Evolutionary conservation across 2,888 invertebrate species (phyloP), one percentile per base, ranked within the genome.

Genomic region (Silvanus unidentatus): DNA sequence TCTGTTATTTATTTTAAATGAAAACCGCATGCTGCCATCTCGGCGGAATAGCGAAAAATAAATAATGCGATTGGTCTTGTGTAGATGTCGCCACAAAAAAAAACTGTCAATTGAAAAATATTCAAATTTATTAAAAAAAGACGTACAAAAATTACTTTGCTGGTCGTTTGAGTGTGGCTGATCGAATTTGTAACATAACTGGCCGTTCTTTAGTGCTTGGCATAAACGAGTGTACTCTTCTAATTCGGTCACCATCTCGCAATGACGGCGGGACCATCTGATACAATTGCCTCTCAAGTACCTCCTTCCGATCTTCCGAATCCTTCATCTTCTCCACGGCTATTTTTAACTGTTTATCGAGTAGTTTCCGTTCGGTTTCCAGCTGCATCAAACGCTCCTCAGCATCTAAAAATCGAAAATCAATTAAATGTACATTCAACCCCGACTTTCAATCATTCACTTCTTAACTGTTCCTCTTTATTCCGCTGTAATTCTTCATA

Each of bases 401-500:
- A n/a, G 88, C 88, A 69, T 82, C 88, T 85, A 66, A 42, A 70
- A 69, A 47, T n/a, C n/a, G n/a, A n/a, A n/a, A n/a, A n/a, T n/a
- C n/a, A n/a, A n/a, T n/a, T n/a, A n/a, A n/a, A n/a, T n/a, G n/a
- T n/a, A n/a, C n/a, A n/a, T n/a, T n/a, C n/a, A 32, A 32, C 4
- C 3, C 32, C 13, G n/a, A 34, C 50, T 50, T 71, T n/a, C n/a
- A n/a, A n/a, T n/a, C n/a, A n/a, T n/a, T n/a, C n/a, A 82, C 86
- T 82, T 78, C 77, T 78, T 41, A 80, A 77, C 70, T 83, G 81
- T 16, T 71, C 71, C 66, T 86, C 88, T 63, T 84, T 88, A 59
- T 82, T 80, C 16, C 78, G 77, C 63, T 88, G 86, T 44, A 81
- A 71, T 34, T 76, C 75, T 71, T 89, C 87, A 63, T 87, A 86